Evolutionary conservation across 2,888 invertebrate genomes (phyloP).

Genomic region (Parnassius glacialis): DNA sequence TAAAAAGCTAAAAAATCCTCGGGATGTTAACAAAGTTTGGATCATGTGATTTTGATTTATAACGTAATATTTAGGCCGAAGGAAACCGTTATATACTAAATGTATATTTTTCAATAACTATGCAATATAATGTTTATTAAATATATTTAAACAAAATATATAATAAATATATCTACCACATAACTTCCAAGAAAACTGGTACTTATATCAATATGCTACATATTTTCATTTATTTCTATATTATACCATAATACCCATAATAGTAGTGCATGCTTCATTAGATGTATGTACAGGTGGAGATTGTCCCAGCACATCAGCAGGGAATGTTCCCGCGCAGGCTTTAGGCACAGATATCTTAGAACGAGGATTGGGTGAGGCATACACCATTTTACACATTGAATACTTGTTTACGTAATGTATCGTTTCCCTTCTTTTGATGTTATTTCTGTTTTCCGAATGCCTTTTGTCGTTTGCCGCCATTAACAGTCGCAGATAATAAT

Average conservation of each 20-base stretch:
- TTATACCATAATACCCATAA: background rate
- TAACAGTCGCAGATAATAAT: slow-evolving; percentile 26
- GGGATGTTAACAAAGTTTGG: no score
- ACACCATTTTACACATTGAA: slow-evolving; percentile 21
- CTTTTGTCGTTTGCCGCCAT: slow-evolving; percentile 26
- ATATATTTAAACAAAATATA: no score
- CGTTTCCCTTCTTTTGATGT: slow-evolving; percentile 15
- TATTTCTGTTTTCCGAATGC: slow-evolving; percentile 11
- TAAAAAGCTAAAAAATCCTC: no score
- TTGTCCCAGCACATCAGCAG: slow-evolving; percentile 56
- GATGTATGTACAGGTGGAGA: slow-evolving; percentile 64
- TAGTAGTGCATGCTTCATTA: slow-evolving; percentile 27
- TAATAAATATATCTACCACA: no score
- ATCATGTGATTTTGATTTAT: no score
- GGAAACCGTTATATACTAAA: background rate
- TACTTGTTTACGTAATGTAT: slow-evolving; percentile 15
- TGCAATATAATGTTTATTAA: no score
- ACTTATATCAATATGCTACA: no score
- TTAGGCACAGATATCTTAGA: slow-evolving; percentile 58
- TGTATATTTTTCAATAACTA: no score
- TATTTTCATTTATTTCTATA: background rate
- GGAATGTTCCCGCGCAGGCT: slow-evolving; percentile 45
- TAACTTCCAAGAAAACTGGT: no score
- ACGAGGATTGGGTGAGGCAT: slow-evolving; percentile 69
- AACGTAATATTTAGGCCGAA: no score